Conservation (phyloP, 2,797 vertebrate species). For the Sebastes nivosus region DNA sequence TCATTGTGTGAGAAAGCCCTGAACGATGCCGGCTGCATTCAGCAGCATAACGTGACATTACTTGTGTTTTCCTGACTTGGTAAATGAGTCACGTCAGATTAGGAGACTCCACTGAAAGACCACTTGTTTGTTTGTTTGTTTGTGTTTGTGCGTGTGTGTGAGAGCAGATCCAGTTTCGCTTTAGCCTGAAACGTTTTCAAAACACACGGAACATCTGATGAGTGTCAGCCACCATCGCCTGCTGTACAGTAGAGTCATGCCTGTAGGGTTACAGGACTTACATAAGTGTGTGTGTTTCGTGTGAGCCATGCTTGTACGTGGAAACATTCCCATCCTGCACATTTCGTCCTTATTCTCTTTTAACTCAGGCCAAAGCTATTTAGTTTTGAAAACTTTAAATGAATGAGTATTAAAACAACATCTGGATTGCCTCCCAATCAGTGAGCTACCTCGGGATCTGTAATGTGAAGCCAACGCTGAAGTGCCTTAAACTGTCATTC, state of each 20-base stretch:
- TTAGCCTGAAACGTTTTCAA: not conserved
- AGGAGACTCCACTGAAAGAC: not conserved
- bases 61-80: not conserved
- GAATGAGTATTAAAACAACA: not conserved
- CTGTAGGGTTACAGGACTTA: not conserved
- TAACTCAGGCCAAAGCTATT: not conserved
- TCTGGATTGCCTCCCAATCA: too few species aligned
- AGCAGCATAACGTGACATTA: not conserved
- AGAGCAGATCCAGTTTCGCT: not conserved
- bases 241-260: not conserved
- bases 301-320: not conserved
- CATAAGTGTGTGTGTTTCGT: not conserved
- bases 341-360: not conserved
- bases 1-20: not conserved
- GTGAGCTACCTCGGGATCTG: too few species aligned
- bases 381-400: not conserved
- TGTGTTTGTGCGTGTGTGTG: slow-evolving; percentile 2
- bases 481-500: too few species aligned
- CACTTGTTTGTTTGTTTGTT: not conserved
- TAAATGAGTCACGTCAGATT: slow-evolving; percentile 21
- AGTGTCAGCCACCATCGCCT: not conserved
- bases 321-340: not conserved
- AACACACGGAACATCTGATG: slow-evolving; percentile 13
- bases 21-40: not conserved
- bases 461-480: too few species aligned